Evolutionary conservation across 2,113 vertebrate genomes (phyloP).

Genomic region (Hypanus sabinus): DNA sequence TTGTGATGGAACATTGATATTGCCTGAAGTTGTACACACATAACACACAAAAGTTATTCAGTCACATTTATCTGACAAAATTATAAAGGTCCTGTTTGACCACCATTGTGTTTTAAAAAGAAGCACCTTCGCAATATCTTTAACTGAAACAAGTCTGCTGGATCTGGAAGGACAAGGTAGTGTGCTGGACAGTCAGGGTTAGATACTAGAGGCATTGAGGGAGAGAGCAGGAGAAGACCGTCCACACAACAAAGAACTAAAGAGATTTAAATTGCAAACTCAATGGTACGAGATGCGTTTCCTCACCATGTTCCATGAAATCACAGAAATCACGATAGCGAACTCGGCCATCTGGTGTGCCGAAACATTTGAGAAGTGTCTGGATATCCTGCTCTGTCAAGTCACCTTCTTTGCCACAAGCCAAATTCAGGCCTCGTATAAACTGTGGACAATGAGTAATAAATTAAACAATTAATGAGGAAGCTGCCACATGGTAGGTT

Average conservation of each 20-base stretch:
- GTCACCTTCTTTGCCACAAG: background rate
- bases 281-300: background rate
- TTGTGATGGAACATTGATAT: background rate
- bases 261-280: background rate
- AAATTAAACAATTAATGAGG: background rate
- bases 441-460: background rate
- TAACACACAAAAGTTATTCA: background rate
- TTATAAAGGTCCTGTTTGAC: background rate
- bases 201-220: background rate
- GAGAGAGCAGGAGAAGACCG: background rate
- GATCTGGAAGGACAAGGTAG: background rate
- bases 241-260: background rate
- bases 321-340: conserved; percentile 18
- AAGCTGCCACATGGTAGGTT: no score
- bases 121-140: no score
- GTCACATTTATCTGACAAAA: background rate
- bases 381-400: conserved; percentile 20
- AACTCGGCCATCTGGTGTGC: conserved; percentile 6
- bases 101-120: background rate
- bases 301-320: conserved; percentile 23
- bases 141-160: background rate
- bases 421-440: background rate
- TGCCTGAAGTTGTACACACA: background rate
- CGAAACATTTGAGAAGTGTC: background rate
- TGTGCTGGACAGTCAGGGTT: background rate